A percentile compares a stretch with the other conserved stretches of the same genome.
phyloP scores from a whole-genome alignment of 2,113 vertebrate species.

The Pelobates fuscus region DNA sequence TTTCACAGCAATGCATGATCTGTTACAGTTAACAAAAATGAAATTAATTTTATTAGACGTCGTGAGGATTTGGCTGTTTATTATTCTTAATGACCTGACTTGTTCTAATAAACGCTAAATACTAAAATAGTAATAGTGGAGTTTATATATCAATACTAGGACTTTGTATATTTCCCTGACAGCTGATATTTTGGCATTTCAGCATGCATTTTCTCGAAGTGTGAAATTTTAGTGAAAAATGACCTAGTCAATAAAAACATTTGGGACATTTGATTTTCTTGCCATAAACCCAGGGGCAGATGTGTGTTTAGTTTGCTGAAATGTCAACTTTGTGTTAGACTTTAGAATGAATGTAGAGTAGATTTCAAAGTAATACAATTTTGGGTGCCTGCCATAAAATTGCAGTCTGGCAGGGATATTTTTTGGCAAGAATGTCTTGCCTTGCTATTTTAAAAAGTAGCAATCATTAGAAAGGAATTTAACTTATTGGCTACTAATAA shows the following conservation, averaged over 20 bases:
- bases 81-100: conserved; percentile 47
- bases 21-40: conserved; percentile 28
- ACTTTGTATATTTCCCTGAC: conserved; percentile 22
- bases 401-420: conserved; percentile 21
- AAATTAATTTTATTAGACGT: conserved; percentile 30
- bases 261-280: conserved; percentile 50
- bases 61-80: conserved; percentile 35
- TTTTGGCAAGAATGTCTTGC: conserved; percentile 32
- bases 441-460: conserved; percentile 15
- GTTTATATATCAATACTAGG: conserved; percentile 29
- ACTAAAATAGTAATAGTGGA: conserved; percentile 33
- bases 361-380: conserved; percentile 45
- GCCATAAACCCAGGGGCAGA: conserved; percentile 45
- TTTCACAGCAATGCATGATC: conserved; percentile 17
- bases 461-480: conserved; percentile 16
- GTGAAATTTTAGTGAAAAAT: conserved; percentile 46
- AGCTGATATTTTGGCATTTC: conserved; percentile 40
- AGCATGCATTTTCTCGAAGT: conserved; percentile 31
- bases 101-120: conserved; percentile 44
- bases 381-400: conserved; percentile 46
- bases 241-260: conserved; percentile 51
- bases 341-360: conserved; percentile 34
- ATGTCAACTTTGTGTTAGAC: conserved; percentile 46
- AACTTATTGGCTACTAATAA: conserved; percentile 26
- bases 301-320: conserved; percentile 45